Conservation (phyloP, 2,888 invertebrate genomes). For the Apamea anceps region DNA sequence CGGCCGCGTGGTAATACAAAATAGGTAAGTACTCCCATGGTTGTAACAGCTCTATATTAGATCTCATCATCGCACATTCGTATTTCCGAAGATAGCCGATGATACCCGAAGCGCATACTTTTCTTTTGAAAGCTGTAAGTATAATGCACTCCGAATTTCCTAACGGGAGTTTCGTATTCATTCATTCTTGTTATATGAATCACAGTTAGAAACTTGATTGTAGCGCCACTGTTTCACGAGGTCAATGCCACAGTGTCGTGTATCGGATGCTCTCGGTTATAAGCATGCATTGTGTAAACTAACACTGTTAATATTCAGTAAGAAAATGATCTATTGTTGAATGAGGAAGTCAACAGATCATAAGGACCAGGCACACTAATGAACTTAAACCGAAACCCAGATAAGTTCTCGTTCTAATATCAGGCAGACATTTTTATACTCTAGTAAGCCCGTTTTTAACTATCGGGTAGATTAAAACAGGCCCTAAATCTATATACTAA, state of each 20-base stretch:
- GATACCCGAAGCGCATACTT: too few relatives aligned
- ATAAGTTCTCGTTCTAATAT: background rate
- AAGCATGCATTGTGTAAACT: slow-evolving; percentile 45
- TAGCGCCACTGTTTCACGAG: background rate
- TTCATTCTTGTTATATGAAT: background rate
- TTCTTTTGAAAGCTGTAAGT: background rate
- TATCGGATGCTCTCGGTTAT: slow-evolving; percentile 9
- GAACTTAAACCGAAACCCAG: too few relatives aligned
- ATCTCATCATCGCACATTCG: too few relatives aligned
- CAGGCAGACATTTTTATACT: background rate
- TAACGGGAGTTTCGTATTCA: background rate
- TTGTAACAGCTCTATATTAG: too few relatives aligned
- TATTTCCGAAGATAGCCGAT: too few relatives aligned
- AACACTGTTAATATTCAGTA: slow-evolving; percentile 8
- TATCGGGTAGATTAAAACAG: background rate
- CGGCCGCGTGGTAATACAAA: background rate
- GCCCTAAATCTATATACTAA: too few relatives aligned
- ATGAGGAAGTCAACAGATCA: background rate
- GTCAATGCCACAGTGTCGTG: background rate
- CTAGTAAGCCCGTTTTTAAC: background rate
- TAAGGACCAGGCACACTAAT: background rate
- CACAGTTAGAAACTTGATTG: background rate
- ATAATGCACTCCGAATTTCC: background rate
- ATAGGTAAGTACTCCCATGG: too few relatives aligned
- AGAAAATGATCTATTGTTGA: background rate